Evolutionary conservation across 2,888 invertebrate species (phyloP).

Genomic region (Brenthis ino): DNA sequence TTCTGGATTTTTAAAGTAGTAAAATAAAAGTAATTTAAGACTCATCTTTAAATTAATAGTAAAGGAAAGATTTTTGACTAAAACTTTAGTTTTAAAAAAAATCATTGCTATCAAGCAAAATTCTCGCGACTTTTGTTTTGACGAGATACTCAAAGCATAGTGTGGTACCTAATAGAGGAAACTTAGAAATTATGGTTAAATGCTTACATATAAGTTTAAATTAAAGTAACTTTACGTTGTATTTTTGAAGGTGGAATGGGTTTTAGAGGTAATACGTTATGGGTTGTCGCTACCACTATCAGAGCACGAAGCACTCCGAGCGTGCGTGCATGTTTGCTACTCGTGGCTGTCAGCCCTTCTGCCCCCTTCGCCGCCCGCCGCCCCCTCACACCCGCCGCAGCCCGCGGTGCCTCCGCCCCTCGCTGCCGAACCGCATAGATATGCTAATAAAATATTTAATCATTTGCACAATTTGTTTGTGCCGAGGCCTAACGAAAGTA

Average conservation of each 20-base stretch:
- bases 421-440: constrained; percentile 93
- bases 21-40: too few relatives aligned
- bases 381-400: constrained; percentile 91
- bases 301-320: constrained; percentile 96
- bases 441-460: constrained; percentile 93
- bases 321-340: constrained; percentile 98
- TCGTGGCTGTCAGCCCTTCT: constrained; percentile 96
- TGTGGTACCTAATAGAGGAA: too few relatives aligned
- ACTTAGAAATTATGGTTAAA: too few relatives aligned
- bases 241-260: constrained; percentile 89
- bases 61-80: too few relatives aligned
- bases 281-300: constrained; percentile 94
- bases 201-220: background rate
- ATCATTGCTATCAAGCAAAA: too few relatives aligned
- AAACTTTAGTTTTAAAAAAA: too few relatives aligned
- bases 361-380: constrained; percentile 94
- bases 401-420: constrained; percentile 95
- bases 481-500: constrained; percentile 96
- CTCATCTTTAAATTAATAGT: too few relatives aligned
- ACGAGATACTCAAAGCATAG: too few relatives aligned
- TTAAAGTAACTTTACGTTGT: background rate
- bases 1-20: too few relatives aligned
- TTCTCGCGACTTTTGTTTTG: too few relatives aligned
- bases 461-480: constrained; percentile 97
- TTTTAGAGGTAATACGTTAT: constrained; percentile 93